Conservation (phyloP, 2,888 invertebrate genomes). For the Diaphora mendica region DNA sequence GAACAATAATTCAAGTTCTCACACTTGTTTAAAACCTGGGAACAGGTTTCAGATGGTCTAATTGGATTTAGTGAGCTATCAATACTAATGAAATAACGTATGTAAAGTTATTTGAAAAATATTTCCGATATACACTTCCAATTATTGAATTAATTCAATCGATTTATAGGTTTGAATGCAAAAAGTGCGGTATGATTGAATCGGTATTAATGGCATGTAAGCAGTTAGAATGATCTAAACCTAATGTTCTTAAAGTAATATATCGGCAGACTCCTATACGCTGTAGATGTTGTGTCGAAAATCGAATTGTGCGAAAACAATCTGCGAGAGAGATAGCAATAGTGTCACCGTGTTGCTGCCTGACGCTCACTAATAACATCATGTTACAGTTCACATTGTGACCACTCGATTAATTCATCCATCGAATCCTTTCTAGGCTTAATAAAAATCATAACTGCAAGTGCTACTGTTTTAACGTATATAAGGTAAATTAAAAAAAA, state of each 20-base stretch:
- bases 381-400: background rate
- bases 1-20: conserved; percentile 54
- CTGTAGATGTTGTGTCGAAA: background rate
- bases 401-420: background rate
- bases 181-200: conserved; percentile 36
- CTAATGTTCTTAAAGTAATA: background rate
- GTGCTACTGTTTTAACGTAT: background rate
- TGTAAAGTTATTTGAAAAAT: conserved; percentile 31
- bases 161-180: conserved; percentile 30
- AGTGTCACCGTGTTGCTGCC: background rate
- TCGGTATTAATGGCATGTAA: conserved; percentile 17
- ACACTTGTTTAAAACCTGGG: conserved; percentile 58
- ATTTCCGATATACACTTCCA: conserved; percentile 35
- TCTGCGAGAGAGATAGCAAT: background rate
- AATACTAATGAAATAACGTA: conserved; percentile 49
- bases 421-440: background rate
- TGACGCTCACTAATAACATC: background rate
- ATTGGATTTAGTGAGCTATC: conserved; percentile 52
- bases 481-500: background rate
- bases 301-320: background rate
- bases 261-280: background rate
- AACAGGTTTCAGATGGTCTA: conserved; percentile 50
- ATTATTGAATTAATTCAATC: conserved; percentile 42
- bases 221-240: conserved; percentile 1
- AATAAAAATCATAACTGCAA: background rate